Evolutionary conservation across 1,140 invertebrate species (phyloP), one percentile per base, ranked within the genome.

Genomic region (Myzus persicae): DNA sequence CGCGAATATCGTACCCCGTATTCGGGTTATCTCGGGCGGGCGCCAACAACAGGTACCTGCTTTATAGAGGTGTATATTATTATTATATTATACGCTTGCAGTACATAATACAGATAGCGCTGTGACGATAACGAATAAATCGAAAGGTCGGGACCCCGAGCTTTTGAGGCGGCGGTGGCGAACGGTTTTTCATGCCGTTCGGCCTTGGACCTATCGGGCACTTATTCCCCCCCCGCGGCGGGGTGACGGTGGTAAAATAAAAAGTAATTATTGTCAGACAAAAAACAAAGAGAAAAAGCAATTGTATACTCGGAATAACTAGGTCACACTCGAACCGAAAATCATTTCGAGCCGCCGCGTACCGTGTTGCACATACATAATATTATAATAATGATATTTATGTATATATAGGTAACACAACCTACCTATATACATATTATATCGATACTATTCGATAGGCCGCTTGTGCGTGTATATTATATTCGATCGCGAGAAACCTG

Each of bases 211-310:
- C 22, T 82, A 82, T 82, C 36, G 3, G n/a, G 22, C 22, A 82
- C 36, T 82, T 38, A 38, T 38, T 82, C 36, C 36, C 76, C 76
- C 9, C 76, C 76, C n/a, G 76, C 40, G 24, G 38, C 59, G 54
- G 54, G 31, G 90, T 76, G 51, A 76, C 40, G 54, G 36, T 67
- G n/a, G 44, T 48, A 88, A 88, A 51, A 59, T 14, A 40, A 91
- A 91, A 91, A 91, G 90, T 91, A 91, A 91, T 91, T 91, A 91
- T 91, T 91, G 26, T 91, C 42, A 90, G 42, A 54, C 48, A 90
- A 90, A 90, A 90, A 59, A 59, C 59, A 76, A 76, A 76, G 31
- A 90, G 36, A 90, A 59, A 76, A 91, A 91, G 40, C 90, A 91
- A 91, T 91, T 91, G 90, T 91, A 48, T 85, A n/a, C 90, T 91